Evolutionary conservation across 2,113 vertebrate genomes (phyloP), one percentile per base, ranked within the genome.

Genomic region (Anarhynchus alexandrinus): DNA sequence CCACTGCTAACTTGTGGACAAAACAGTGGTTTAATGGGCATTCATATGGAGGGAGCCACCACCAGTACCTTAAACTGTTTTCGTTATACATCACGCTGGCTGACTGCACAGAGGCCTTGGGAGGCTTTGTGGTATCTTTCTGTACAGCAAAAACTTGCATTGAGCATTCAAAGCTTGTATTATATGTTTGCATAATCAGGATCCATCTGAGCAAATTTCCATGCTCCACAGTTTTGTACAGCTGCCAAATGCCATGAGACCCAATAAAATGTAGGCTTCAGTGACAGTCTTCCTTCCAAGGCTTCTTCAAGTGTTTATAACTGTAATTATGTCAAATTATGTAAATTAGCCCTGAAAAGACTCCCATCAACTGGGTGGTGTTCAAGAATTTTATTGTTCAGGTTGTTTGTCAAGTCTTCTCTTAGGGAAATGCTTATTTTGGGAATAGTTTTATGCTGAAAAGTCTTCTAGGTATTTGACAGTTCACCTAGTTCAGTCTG

Each of bases 291-390:
- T 93, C 65, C 52, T 94, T 89, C 88, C 62, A 89, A 91, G 80
- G 61, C 91, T 94, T 65, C 69, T 72, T 76, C 70, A 38, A 94
- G 73, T 79, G 72, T 76, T 97, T 94, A 79, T 94, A 77, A 91
- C 86, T 85, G 91, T 89, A 95, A 93, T 93, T 94, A 93, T 77
- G 66, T 82, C 91, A 95, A 89, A 94, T 93, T 82, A 89, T 94
- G 81, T 76, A 93, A 91, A 94, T 87, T 91, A 89, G 72, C n/a
- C 45, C 62, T 82, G 86, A 89, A 94, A 82, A 94, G 62, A 85
- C 14, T 87, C 66, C 45, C 15, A 7, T 87, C 91, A 80, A 5
- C 21, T 77, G 88, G 52, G 25, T 77, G 51, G 45, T 22, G 22
- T 61, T 95, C 21, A 77, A 72, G 51, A 82, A 82, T 86, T 62